Base-by-base conservation (phyloP, 2,113 vertebrate genomes). In the Indicator indicator region DNA sequence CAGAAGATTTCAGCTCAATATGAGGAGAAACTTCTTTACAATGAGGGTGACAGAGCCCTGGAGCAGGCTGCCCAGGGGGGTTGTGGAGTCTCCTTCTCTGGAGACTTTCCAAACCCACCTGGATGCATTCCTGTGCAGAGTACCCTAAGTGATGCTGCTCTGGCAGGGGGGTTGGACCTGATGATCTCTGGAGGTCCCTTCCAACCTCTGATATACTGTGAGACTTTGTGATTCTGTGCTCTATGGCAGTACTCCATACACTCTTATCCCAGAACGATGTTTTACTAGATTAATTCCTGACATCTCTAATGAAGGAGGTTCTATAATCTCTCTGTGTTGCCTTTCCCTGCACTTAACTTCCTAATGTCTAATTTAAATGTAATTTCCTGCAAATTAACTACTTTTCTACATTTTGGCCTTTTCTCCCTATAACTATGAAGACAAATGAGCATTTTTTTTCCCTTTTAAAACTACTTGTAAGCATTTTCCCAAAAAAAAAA, bases 301-400 rank as follows among this genome's bases (percentile, higher is more conserved):
- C 52, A 78, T n/a, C 13, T 33, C 26, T 81, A 77, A 84, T 89
- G 58, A 94, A 90, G 62, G 38, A 89, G 42, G 23, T 95, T 86
- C 48, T 78, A 28, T 60, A 78, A 48, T 28, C 48, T 68, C 24
- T 73, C 80, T 78, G 21, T 63, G 81, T 86, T 81, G 70, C 54
- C 69, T 86, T 88, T 94, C 54, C 24, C 38, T 32, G 14, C 5
- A 2, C 54, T 33, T 84, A 68, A 92, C 68, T 94, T 92, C 42
- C 48, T 92, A 81, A 78, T 78, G 38, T 81, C 80, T 95, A 84
- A 92, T 90, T 88, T 80, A 95, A 93, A 92, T 65, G 17, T 36
- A 74, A 89, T 91, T 95, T 95, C 93, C 88, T 86, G 52, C 32
- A 91, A 89, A 90, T 86, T 88, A 96, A 67, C 75, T 83, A 69